Conservation (phyloP, 2,888 invertebrate genomes). For the Terebella lapidaria region DNA sequence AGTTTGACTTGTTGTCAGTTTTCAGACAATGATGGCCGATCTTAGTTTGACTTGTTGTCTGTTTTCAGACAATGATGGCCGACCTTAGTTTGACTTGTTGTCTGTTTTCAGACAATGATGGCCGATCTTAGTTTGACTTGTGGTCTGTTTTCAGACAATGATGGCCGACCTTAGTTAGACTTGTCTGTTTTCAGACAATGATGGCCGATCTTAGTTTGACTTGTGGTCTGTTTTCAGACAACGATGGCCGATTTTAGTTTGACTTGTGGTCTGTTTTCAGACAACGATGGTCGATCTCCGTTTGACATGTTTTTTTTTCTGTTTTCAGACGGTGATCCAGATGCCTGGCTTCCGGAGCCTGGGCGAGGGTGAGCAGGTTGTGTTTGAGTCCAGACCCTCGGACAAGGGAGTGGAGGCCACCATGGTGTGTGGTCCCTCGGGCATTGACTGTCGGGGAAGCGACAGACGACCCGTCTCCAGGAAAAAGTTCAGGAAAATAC, state of each 20-base stretch:
- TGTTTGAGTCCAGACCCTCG: conserved; percentile 79
- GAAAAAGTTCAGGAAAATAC: conserved; percentile 78
- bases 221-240: no score
- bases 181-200: no score
- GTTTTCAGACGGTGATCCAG: conserved; percentile 78
- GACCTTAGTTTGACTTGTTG: no score
- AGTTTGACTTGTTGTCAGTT: no score
- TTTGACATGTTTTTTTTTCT: background rate
- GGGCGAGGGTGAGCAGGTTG: conserved; percentile 82
- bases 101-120: no score
- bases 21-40: no score
- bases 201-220: no score
- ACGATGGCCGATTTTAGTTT: background rate
- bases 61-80: no score
- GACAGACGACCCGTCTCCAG: conserved; percentile 74
- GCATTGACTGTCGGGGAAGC: conserved; percentile 75
- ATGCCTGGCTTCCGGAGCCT: conserved; percentile 85
- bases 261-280: conserved; percentile 59
- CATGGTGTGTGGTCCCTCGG: conserved; percentile 73
- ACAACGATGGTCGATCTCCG: conserved; percentile 55
- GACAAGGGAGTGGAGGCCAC: conserved; percentile 84
- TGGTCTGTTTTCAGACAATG: no score
- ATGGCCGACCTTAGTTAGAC: no score
- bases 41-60: no score
- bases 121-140: no score